Conservation (phyloP, 2,113 vertebrate species). For the Charina bottae region DNA sequence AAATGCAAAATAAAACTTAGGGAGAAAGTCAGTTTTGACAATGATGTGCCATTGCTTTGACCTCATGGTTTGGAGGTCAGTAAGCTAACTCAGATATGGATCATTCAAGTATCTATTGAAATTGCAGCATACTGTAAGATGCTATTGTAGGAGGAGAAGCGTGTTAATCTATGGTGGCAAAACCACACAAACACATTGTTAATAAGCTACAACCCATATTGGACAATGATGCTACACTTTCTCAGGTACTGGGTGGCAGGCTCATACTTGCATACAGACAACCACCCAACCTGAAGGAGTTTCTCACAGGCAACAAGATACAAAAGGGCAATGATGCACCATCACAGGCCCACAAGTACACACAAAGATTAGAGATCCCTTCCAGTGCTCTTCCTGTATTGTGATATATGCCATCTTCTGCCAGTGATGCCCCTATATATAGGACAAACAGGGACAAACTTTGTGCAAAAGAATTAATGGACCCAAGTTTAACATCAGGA, state of each 20-base stretch:
- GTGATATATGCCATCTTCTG: neutral
- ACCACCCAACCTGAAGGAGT: neutral
- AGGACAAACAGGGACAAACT: neutral
- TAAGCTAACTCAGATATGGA: neutral
- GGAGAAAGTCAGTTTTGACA: neutral
- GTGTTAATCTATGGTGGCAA: neutral
- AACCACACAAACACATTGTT: neutral
- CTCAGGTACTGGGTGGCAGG: neutral
- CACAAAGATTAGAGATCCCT: neutral
- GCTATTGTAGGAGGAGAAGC: neutral
- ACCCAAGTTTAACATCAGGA: neutral
- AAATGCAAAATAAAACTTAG: neutral
- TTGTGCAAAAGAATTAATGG: neutral
- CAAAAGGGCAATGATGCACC: neutral
- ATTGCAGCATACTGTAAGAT: neutral
- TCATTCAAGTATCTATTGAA: neutral
- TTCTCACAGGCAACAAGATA: neutral
- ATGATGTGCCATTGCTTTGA: neutral
- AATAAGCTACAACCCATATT: neutral
- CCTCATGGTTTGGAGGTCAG: neutral
- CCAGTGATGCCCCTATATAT: neutral
- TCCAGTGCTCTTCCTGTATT: neutral
- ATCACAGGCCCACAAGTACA: neutral
- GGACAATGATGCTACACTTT: neutral
- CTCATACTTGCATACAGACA: neutral